Conservation (phyloP, 2,113 vertebrate genomes). For the Acinonyx jubatus region DNA sequence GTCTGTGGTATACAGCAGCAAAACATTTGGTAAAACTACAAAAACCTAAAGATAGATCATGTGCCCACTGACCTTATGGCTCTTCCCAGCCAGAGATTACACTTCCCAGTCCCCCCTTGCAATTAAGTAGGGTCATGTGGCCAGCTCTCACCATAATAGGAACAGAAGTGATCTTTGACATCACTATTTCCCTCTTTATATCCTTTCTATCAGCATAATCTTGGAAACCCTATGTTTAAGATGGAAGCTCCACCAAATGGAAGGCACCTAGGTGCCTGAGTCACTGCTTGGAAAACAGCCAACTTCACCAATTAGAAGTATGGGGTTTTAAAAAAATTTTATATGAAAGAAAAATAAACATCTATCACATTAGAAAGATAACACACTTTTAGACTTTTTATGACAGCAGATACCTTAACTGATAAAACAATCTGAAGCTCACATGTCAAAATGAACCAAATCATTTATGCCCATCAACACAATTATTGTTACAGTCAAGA, state of each 20-base stretch:
- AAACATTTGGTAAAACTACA: neutral
- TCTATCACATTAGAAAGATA: neutral
- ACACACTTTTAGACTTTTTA: neutral
- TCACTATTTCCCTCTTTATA: neutral
- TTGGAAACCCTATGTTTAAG: neutral
- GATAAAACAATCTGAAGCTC: neutral
- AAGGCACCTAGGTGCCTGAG: neutral
- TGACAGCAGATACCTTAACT: neutral
- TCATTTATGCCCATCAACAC: constrained; percentile 22
- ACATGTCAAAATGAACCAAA: constrained; percentile 30
- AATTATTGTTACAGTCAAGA: neutral
- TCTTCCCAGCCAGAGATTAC: neutral
- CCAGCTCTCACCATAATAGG: neutral
- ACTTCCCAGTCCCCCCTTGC: neutral
- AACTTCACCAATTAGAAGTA: neutral
- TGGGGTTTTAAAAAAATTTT: neutral
- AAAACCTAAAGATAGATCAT: neutral
- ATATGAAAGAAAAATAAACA: neutral
- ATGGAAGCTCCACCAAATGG: neutral
- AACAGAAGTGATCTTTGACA: neutral
- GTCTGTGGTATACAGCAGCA: neutral
- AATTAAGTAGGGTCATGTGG: neutral
- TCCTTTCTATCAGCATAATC: neutral
- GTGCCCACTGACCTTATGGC: neutral
- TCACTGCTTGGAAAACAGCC: neutral